Conservation (phyloP, 2,888 invertebrate species). For the Sepiola atlantica region DNA sequence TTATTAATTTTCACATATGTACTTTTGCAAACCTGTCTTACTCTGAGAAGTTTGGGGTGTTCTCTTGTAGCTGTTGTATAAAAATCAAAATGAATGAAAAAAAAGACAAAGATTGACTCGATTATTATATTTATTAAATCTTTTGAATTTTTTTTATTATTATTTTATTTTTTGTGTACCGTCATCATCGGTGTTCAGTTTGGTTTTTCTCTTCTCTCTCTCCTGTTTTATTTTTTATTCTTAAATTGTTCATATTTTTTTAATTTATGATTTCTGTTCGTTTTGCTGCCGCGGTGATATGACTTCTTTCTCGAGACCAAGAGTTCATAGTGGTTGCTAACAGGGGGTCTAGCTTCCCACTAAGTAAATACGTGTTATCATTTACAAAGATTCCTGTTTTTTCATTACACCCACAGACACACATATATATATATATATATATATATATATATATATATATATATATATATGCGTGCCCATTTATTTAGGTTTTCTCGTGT, state of each 20-base stretch:
- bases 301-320: background rate
- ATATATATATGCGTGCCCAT: background rate
- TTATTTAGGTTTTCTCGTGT: no score
- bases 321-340: background rate
- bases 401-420: background rate
- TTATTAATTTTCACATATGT: no score
- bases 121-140: constrained; percentile 13
- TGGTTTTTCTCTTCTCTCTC: background rate
- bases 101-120: background rate
- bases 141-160: background rate
- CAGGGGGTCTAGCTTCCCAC: background rate
- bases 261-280: background rate
- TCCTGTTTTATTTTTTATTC: no score
- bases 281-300: constrained; percentile 1
- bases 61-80: background rate
- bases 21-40: no score
- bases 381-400: background rate
- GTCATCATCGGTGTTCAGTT: background rate
- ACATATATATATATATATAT: background rate
- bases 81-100: background rate
- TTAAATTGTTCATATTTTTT: background rate
- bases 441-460: background rate
- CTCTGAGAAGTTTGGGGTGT: no score
- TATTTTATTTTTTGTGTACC: background rate
- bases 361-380: background rate